Evolutionary conservation across 2,113 vertebrate genomes (phyloP).

Genomic region (Stercorarius parasiticus): DNA sequence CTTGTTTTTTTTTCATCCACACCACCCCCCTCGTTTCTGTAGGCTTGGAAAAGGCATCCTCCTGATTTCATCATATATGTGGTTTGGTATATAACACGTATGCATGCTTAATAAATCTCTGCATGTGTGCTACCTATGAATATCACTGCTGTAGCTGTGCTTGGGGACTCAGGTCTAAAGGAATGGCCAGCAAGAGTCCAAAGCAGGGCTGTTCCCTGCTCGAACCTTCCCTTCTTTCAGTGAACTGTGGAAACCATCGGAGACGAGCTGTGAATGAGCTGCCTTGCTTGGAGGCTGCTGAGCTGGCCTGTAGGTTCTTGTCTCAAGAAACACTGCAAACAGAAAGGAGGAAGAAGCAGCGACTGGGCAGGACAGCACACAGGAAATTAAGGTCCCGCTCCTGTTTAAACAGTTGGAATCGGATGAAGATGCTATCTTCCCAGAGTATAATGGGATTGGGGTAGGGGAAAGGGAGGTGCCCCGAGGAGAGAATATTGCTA

Average conservation of each 20-base stretch:
- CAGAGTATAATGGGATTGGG: neutral
- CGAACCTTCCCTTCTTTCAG: neutral
- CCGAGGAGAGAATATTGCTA: neutral
- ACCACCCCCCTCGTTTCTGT: no score
- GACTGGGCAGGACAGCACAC: neutral
- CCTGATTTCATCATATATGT: rapidly evolving
- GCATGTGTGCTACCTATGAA: neutral
- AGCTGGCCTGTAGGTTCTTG: rapidly evolving
- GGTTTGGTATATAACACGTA: neutral
- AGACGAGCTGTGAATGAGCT: neutral
- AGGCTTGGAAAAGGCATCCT: neutral
- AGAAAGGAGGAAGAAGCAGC: neutral
- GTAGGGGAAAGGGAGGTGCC: neutral
- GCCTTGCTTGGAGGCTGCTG: neutral
- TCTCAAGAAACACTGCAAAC: neutral
- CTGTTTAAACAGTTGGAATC: neutral
- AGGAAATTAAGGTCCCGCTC: neutral
- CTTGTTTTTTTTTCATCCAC: neutral
- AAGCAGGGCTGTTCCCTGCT: neutral
- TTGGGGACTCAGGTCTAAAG: neutral
- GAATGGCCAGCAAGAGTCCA: neutral
- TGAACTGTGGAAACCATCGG: rapidly evolving
- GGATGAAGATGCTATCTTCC: neutral
- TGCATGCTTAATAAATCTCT: neutral
- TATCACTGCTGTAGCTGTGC: neutral